Conservation (phyloP, 2,113 vertebrate genomes). For the Catharus minimus region DNA sequence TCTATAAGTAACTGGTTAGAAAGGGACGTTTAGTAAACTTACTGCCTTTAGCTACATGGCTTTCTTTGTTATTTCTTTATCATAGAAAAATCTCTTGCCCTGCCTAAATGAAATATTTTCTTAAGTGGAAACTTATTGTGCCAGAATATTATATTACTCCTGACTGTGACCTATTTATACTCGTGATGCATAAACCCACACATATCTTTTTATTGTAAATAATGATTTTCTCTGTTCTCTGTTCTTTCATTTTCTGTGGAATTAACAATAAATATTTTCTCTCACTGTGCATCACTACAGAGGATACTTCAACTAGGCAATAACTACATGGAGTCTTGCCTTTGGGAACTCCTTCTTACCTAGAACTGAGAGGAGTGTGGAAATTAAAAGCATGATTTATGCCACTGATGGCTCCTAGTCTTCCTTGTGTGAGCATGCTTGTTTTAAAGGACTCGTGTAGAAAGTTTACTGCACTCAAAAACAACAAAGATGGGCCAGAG, state of each 20-base stretch:
- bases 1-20: not conserved
- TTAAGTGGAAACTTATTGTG: not conserved
- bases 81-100: not conserved
- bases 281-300: not conserved
- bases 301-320: not conserved
- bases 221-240: not conserved
- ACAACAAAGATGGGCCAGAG: not conserved
- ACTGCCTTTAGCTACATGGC: not conserved
- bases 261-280: not conserved
- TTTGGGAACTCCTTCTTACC: not conserved
- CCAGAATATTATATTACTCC: not conserved
- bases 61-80: not conserved
- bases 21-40: not conserved
- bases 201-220: not conserved
- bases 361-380: not conserved
- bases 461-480: not conserved
- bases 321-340: not conserved
- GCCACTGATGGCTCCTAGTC: not conserved
- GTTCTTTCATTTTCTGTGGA: not conserved
- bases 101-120: not conserved
- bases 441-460: not conserved
- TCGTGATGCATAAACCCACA: not conserved
- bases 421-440: not conserved
- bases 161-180: not conserved
- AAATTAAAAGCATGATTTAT: not conserved